phyloP scores from a whole-genome alignment of 2,113 vertebrate species.

The Cynocephalus volans region DNA sequence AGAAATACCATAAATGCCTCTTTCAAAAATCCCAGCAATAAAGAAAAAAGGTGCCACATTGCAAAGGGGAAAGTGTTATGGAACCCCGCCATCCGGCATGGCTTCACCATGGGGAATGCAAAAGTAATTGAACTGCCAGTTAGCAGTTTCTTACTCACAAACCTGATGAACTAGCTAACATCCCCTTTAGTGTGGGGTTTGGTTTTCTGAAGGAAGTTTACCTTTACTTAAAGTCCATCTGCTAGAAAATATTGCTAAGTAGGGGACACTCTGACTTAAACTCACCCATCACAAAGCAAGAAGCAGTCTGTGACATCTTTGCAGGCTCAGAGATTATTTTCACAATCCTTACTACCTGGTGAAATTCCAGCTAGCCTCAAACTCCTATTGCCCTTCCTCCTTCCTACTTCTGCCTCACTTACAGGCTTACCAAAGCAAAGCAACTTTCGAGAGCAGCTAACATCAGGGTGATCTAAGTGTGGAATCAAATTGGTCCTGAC shows the following conservation, averaged over 20 bases:
- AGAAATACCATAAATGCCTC: slow-evolving; percentile 4
- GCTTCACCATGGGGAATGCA: not conserved
- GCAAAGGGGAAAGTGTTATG: not conserved
- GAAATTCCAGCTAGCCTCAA: not conserved
- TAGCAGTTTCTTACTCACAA: slow-evolving; percentile 39
- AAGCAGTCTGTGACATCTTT: not conserved
- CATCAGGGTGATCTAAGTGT: not conserved
- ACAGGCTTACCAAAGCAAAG: not conserved
- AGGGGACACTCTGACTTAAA: not conserved
- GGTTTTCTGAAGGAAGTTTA: not conserved
- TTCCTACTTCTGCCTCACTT: not conserved
- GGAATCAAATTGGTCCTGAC: not conserved
- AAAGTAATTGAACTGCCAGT: not conserved
- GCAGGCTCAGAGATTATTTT: not conserved
- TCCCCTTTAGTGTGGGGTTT: not conserved
- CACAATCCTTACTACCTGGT: not conserved
- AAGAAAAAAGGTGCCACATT: not conserved
- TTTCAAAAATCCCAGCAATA: slow-evolving; percentile 26
- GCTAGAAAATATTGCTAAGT: not conserved
- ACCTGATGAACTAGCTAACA: slow-evolving; percentile 7
- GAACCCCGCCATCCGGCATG: not conserved
- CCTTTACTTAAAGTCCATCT: not conserved
- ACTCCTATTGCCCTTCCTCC: not conserved
- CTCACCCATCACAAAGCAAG: not conserved
- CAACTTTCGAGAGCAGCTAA: not conserved